phyloP scores from a whole-genome alignment of 2,113 vertebrate species.

The Merops nubicus region DNA sequence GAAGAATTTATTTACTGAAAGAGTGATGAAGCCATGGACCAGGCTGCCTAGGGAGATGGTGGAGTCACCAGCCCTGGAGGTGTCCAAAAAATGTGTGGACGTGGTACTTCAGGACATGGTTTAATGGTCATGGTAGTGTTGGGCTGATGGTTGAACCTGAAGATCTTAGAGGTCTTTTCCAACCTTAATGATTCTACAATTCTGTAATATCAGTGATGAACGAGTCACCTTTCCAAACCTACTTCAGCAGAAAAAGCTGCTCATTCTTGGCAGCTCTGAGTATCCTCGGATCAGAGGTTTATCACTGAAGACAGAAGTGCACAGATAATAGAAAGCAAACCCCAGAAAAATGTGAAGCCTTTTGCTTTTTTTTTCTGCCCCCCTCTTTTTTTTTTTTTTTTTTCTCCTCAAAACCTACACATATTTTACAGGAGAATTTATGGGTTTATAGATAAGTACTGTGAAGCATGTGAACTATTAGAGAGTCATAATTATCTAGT shows the following conservation, averaged over 20 bases:
- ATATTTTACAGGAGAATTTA: neutral
- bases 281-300: neutral
- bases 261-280: neutral
- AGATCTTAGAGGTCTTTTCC: too few relatives aligned
- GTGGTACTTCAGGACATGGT: too few relatives aligned
- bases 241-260: neutral
- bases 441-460: neutral
- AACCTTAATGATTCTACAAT: too few relatives aligned
- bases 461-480: neutral
- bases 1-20: too few relatives aligned
- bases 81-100: too few relatives aligned
- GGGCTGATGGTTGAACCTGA: too few relatives aligned
- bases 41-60: too few relatives aligned
- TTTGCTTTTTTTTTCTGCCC: accelerated
- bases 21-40: too few relatives aligned
- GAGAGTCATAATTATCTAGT: neutral
- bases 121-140: too few relatives aligned
- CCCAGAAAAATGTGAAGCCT: accelerated
- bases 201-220: neutral
- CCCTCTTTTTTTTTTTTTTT: neutral
- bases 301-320: neutral
- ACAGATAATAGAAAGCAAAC: neutral
- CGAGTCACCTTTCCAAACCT: neutral
- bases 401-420: neutral
- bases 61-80: too few relatives aligned